Evolutionary conservation across 2,888 invertebrate genomes (phyloP).

Genomic region (Noctua janthina): DNA sequence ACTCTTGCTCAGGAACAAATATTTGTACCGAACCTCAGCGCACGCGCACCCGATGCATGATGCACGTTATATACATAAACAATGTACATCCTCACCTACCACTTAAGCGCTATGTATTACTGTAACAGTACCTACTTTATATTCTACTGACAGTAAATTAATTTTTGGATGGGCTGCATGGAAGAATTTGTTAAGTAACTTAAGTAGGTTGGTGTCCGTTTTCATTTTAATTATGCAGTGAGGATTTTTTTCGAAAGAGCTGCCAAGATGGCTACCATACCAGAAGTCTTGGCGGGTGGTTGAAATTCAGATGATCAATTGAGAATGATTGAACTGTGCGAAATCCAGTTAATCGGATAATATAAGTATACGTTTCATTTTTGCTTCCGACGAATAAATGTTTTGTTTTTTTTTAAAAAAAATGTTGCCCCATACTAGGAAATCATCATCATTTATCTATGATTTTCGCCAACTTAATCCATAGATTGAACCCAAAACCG

Average conservation of each 20-base stretch:
- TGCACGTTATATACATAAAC: conserved; percentile 22
- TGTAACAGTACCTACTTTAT: conserved; percentile 25
- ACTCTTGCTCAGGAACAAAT: conserved; percentile 41
- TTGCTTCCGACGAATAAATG: not conserved
- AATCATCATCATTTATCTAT: not conserved
- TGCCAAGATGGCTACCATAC: too few relatives aligned
- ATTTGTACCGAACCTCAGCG: conserved; percentile 30
- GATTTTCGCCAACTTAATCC: not conserved
- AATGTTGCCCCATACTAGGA: too few relatives aligned
- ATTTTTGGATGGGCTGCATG: conserved; percentile 35
- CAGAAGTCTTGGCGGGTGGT: not conserved
- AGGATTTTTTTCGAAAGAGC: not conserved
- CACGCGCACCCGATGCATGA: conserved; percentile 10
- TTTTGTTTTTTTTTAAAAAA: too few relatives aligned
- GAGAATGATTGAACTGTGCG: not conserved
- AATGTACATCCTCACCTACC: conserved; percentile 43
- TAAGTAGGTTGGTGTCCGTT: not conserved
- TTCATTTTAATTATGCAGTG: conserved; percentile 10
- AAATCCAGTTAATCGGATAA: not conserved
- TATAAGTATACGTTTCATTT: not conserved
- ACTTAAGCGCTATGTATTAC: conserved; percentile 44
- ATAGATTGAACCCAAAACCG: not conserved
- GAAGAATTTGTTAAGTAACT: conserved; percentile 17
- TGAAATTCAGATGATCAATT: not conserved
- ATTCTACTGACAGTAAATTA: conserved; percentile 10